These are phyloP conservation scores for Anagrus nilaparvatae DNA, from an alignment of 1,140 invertebrate species.

Conservation along the genomic window DNA sequence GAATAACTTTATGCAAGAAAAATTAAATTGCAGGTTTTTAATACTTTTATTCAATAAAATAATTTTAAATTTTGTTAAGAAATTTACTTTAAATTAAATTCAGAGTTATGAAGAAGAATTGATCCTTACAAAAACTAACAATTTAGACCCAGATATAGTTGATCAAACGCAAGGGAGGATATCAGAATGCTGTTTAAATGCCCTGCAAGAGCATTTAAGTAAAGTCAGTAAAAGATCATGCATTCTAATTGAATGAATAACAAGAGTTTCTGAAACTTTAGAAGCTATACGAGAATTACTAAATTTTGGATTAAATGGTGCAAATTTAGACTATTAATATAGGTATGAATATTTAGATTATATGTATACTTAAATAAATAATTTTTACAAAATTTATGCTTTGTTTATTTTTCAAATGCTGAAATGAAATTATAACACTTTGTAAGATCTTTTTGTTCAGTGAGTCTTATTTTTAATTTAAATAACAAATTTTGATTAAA, in stretches of 20 bases:
- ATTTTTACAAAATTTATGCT: too few relatives aligned
- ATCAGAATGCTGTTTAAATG: slow-evolving; percentile 57
- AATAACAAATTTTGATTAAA: too few relatives aligned
- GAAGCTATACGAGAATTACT: slow-evolving; percentile 62
- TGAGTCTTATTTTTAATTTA: too few relatives aligned
- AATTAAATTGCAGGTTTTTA: slow-evolving; percentile 47
- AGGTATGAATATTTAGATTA: too few relatives aligned
- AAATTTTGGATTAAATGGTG: slow-evolving; percentile 61
- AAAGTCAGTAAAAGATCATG: slow-evolving; percentile 74
- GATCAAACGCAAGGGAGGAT: slow-evolving; percentile 76
- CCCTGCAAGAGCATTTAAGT: slow-evolving; percentile 68
- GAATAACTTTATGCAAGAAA: slow-evolving; percentile 68
- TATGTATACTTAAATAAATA: too few relatives aligned
- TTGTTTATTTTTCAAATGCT: too few relatives aligned
- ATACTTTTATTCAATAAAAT: too few relatives aligned
- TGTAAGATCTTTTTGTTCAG: too few relatives aligned
- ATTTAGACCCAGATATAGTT: slow-evolving; percentile 68
- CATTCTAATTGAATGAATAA: slow-evolving; percentile 72
- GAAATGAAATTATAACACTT: too few relatives aligned
- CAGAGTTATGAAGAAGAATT: slow-evolving; percentile 71
- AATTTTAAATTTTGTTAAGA: slow-evolving; percentile 15
- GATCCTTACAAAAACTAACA: slow-evolving; percentile 57
- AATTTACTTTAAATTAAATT: too few relatives aligned
- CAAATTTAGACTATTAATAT: slow-evolving; percentile 59
- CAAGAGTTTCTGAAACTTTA: slow-evolving; percentile 62